A percentile compares a stretch with the other conserved stretches of the same genome.
These are phyloP conservation scores for Agelas oroides DNA, from an alignment of 37 sponge, comb jelly and placozoan genomes.

Conservation along the genomic window DNA sequence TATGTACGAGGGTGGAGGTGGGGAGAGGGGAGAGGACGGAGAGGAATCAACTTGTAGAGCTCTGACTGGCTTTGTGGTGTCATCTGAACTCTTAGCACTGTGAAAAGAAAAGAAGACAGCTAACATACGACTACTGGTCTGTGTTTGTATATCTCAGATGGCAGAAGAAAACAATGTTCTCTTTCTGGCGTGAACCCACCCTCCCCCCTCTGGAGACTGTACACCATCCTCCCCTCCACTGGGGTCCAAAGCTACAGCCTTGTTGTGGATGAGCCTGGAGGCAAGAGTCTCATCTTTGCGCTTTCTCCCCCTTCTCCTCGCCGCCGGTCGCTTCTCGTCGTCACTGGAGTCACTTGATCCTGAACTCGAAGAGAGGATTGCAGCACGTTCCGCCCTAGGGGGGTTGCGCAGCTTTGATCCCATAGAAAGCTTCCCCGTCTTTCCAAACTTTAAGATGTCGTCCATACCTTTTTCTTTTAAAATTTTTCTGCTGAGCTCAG, in stretches of 20 bases:
- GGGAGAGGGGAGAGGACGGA: slow-evolving; percentile 23
- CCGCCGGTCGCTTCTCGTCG: not conserved
- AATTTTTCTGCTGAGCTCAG: too few species aligned
- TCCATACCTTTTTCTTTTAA: too few species aligned
- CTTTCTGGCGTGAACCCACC: not conserved
- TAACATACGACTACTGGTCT: too few species aligned
- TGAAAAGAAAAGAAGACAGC: not conserved
- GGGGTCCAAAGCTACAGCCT: not conserved
- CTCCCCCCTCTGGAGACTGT: not conserved
- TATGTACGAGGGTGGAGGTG: slow-evolving; percentile 5
- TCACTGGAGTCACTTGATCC: not conserved
- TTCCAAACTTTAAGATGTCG: not conserved
- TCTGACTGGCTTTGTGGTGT: not conserved
- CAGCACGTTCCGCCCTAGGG: not conserved
- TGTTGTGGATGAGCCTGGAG: slow-evolving; percentile 17
- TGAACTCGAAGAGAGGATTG: not conserved
- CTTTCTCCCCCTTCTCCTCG: not conserved
- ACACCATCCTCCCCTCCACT: not conserved
- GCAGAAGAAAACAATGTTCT: not conserved
- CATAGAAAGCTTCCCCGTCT: not conserved
- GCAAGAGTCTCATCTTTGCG: not conserved
- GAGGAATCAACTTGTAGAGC: not conserved
- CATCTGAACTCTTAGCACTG: not conserved
- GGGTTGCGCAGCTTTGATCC: not conserved
- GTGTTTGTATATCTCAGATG: not conserved